A percentile compares a stretch with the other conserved stretches of the same genome.
Evolutionary conservation across 2,797 vertebrate species (phyloP).

Genomic region (Ptychobarbus kaznakovi): DNA sequence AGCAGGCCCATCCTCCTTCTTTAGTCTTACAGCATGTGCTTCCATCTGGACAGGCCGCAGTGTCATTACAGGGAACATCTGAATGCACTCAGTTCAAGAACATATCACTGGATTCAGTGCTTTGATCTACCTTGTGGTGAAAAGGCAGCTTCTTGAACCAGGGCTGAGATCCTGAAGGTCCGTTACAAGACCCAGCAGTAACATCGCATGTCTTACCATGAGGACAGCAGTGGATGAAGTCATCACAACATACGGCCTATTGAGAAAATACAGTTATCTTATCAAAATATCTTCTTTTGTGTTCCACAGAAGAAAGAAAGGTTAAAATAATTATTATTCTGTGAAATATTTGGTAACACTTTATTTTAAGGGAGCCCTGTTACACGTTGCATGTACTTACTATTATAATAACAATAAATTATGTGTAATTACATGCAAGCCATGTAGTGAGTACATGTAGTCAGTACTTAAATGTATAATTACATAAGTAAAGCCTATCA

Average conservation of each 20-base stretch:
- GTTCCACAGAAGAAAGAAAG: too few relatives aligned
- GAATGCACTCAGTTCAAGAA: not conserved
- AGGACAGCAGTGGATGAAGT: conserved; percentile 68
- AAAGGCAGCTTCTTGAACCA: conserved; percentile 61
- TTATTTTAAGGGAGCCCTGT: too few relatives aligned
- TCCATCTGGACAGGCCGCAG: conserved; percentile 65
- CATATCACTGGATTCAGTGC: not conserved
- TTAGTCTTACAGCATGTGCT: conserved; percentile 78
- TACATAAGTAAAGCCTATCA: too few relatives aligned
- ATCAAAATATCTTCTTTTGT: too few relatives aligned
- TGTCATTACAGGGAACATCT: conserved; percentile 60
- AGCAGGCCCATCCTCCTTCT: conserved; percentile 74
- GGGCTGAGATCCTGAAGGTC: conserved; percentile 39
- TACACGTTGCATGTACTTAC: too few relatives aligned
- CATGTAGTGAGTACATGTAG: too few relatives aligned
- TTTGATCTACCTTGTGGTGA: not conserved
- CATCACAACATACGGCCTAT: too few relatives aligned
- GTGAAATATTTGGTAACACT: too few relatives aligned
- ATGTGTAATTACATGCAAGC: too few relatives aligned
- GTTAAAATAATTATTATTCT: too few relatives aligned
- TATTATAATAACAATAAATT: too few relatives aligned
- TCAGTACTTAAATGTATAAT: too few relatives aligned
- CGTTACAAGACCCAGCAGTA: conserved; percentile 47
- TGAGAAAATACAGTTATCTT: not conserved
- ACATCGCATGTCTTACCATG: conserved; percentile 64